Base-by-base conservation (phyloP, 2,797 vertebrate species). In the Nasua narica region DNA sequence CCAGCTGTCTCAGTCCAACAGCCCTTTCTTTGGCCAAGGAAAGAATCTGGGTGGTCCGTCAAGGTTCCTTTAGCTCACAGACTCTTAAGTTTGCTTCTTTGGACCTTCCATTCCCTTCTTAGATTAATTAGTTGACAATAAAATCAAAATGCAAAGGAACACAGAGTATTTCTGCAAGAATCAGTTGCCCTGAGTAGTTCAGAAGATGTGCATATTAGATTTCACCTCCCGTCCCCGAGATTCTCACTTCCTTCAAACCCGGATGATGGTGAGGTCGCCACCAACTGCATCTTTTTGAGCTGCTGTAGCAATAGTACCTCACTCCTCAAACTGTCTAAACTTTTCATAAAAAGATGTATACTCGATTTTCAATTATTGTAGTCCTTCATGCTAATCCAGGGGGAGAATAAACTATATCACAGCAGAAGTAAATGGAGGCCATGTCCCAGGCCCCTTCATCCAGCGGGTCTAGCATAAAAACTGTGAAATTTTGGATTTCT, bases 261-360 rank as follows among this genome's bases (percentile, higher is more conserved):
- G 50, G 40, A 40, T 2, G 62, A 74, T 4, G 11, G 11, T 18
- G 58, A 85, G 16, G 10, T 40, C 5, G 16, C 13, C 2, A 0
- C 43, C 72, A n/a, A 83, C 19, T n/a, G 3, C 0, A 0, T 29
- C 58, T n/a, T 5, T 5, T 7, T 1, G 21, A 52, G 16, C 12
- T n/a, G 25, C 18, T 3, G 3, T 5, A 16, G 10, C 3, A 9
- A n/a, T 3, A 52, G 2, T 0, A 3, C 32, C n/a, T 69, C 19
- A 3, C 13, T 13, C 19, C 27, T 62, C 40, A 37, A 48, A 9
- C 7, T 7, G 15, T n/a, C 79, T 37, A 18, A 11, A 37, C 0
- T 18, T 90, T 40, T 46, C 43, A 25, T 15, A 5, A 40, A 69
- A 77, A 46, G 14, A 14, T 1, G 9, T 10, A 0, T 12, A 62